Evolutionary conservation across 2,113 vertebrate species (phyloP), one percentile per base, ranked within the genome.

Genomic region (Semnornis frantzii): DNA sequence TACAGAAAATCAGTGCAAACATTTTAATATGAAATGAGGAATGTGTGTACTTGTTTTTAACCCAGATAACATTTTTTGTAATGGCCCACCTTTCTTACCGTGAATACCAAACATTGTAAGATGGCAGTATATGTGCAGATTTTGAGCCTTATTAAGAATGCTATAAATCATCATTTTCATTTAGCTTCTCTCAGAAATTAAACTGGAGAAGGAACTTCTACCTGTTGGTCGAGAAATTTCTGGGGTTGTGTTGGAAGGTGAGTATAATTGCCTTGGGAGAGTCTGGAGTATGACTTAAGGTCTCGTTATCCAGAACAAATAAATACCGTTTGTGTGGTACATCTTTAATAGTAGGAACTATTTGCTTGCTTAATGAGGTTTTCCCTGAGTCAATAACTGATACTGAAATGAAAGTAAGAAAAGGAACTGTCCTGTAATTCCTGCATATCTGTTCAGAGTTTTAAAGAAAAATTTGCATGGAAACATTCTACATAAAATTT

Each of bases 221-320:
- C 98, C 99, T 69, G 98, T 99, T 33, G 99, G 99, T 75, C 97
- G 99, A 95, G 99, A 99, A 97, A 97, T 99, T 89, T 98, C 98
- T 21, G 99, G 99, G 42, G 94, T 99, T 34, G 98, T 99, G 54
- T 96, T 98, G 92, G 98, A 99, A 98, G 99, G 99, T 99, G 80
- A 95, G 97, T 92, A 15, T 8, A 62, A 28, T 9, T 74, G 46
- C 68, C 58, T 72, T 44, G 37, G 79, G 33, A 82, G 57, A 37
- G 54, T 21, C 15, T 42, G 46, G 30, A 82, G 64, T n/a, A 59
- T 80, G 70, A 84, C 50, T 52, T 77, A 7, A 71, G 44, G 27
- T 69, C 39, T 60, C 16, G 4, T 92, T 59, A 77, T 60, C 39
- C 34, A 70, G 68, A 46, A 5, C 46, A 37, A 23, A 37, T 33